A percentile compares a stretch with the other conserved stretches of the same genome.
Evolutionary conservation across 2,888 invertebrate genomes (phyloP).

Genomic region (Perizoma flavofasciatum): DNA sequence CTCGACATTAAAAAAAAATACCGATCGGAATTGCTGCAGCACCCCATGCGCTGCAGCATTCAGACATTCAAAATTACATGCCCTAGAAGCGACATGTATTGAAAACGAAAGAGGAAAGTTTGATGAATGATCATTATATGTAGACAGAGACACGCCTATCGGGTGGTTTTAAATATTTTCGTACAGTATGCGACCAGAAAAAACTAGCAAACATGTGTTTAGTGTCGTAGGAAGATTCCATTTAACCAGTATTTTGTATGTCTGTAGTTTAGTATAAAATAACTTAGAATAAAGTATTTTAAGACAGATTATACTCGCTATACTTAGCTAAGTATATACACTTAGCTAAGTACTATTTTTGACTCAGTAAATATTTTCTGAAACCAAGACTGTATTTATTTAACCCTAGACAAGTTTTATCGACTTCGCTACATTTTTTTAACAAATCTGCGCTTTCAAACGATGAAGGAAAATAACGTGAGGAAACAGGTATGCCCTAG

Average conservation of each 20-base stretch:
- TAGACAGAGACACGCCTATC: too few relatives aligned
- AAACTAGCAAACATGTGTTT: slow-evolving; percentile 10
- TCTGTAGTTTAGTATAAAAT: slow-evolving; percentile 50
- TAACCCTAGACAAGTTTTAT: neutral
- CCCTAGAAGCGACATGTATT: too few relatives aligned
- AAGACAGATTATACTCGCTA: slow-evolving; percentile 43
- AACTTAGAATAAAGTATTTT: slow-evolving; percentile 47
- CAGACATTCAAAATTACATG: too few relatives aligned
- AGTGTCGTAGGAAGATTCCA: slow-evolving; percentile 41
- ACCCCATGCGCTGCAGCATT: too few relatives aligned
- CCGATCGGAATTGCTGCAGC: too few relatives aligned
- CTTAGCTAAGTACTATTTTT: slow-evolving; percentile 68
- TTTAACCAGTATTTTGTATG: slow-evolving; percentile 67
- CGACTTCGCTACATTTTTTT: too few relatives aligned
- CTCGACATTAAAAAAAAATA: too few relatives aligned
- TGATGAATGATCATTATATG: too few relatives aligned
- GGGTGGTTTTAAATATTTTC: neutral
- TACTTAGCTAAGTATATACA: slow-evolving; percentile 41
- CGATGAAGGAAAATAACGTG: too few relatives aligned
- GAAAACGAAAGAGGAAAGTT: too few relatives aligned
- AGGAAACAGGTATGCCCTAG: too few relatives aligned
- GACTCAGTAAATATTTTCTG: slow-evolving; percentile 51
- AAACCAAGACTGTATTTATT: slow-evolving; percentile 11
- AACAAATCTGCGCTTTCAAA: too few relatives aligned
- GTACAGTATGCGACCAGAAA: neutral